Conservation (phyloP, 2,888 invertebrate genomes). For the Drosophila nigritarsus region DNA sequence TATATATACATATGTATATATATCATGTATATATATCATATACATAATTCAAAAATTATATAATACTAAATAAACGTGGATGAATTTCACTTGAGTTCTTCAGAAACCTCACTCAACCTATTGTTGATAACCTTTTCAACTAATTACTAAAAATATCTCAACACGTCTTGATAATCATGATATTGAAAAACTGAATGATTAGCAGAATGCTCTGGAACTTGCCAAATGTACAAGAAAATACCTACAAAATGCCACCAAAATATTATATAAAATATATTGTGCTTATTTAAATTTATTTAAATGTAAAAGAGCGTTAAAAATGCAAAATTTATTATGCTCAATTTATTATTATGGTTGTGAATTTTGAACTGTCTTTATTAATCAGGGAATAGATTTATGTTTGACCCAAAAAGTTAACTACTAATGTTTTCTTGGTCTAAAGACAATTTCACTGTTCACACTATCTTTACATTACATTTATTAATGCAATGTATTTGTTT, state of each 20-base stretch:
- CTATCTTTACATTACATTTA: not conserved
- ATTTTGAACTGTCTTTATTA: not conserved
- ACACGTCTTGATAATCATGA: not conserved
- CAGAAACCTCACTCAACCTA: constrained; percentile 1
- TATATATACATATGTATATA: not conserved
- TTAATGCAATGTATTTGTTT: not conserved
- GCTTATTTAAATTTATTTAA: not conserved
- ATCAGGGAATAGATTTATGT: not conserved
- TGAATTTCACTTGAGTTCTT: constrained; percentile 3
- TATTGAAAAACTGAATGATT: not conserved
- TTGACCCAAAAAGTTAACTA: not conserved
- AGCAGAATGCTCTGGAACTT: not conserved
- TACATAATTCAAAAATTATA: not conserved
- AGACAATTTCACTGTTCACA: not conserved
- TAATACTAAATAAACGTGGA: not conserved
- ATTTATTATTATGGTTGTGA: not conserved
- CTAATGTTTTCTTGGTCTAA: not conserved
- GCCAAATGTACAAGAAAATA: not conserved
- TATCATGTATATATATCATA: not conserved
- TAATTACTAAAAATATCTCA: constrained; percentile 24
- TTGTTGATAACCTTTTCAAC: constrained; percentile 40
- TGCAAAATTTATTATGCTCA: not conserved
- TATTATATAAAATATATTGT: not conserved
- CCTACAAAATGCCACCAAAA: not conserved
- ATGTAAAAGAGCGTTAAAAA: not conserved